Evolutionary conservation across 2,113 vertebrate genomes (phyloP), one percentile per base, ranked within the genome.

Genomic region (Lagenorhynchus albirostris): DNA sequence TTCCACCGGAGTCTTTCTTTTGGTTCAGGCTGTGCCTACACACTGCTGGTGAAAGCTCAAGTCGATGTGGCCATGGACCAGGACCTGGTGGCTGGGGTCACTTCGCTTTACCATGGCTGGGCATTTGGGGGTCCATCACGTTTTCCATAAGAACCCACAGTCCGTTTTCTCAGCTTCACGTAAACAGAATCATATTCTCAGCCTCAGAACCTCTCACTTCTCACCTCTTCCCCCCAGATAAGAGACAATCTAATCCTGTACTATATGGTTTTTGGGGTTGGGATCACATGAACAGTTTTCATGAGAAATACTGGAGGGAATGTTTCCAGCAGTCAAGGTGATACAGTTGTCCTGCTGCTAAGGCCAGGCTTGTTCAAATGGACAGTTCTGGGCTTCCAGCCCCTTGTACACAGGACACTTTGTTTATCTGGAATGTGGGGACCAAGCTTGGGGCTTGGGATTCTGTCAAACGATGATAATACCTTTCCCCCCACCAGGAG

Each of bases 291-390:
- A 98, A 98, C 88, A 96, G 96, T 95, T 97, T 33, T 95, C 94
- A 98, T 97, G 97, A 96, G 96, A 98, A 97, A 97, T 93, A 90
- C 93, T 89, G 95, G 95, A 67, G 17, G 7, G 31, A 60, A 95
- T 95, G 97, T 98, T 97, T 97, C 96, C 97, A 82, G 81, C 92
- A 60, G 98, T 98, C 96, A 96, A 98, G 96, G 97, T 93, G 97
- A 96, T 92, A 95, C 95, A 97, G 95, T 93, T 97, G 96, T 98
- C 97, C 95, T 97, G 97, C 97, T 96, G 95, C 94, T 82, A 97
- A 62, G 38, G 58, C 63, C 71, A 38, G n/a, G 2, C 10, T 50
- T 38, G 20, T 60, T 33, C 23, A n/a, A 25, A 3, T 21, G 88
- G 36, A 17, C 31, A 12, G 50, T 88, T 81, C 74, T 73, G 53